These are phyloP conservation scores for Aplysia californica DNA, from an alignment of 1,140 invertebrate species.

Conservation along the genomic window DNA sequence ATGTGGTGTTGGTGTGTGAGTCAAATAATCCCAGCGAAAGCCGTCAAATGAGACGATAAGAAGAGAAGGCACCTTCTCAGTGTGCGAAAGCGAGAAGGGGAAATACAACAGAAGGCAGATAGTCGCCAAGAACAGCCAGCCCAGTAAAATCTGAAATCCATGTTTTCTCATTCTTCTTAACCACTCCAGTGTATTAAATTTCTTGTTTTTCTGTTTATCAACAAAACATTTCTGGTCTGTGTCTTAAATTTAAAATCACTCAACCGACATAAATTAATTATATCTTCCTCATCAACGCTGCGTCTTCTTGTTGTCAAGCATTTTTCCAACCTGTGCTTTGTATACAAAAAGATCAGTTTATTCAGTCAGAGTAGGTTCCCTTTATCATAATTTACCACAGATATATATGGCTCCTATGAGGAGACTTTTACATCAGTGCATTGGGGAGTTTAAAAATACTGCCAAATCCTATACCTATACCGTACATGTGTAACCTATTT, in stretches of 20 bases:
- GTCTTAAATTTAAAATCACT: not conserved
- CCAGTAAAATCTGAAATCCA: not conserved
- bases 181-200: not conserved
- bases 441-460: no score
- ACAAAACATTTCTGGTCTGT: not conserved
- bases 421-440: no score
- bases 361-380: no score
- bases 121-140: not conserved
- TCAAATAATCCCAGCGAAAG: conserved; percentile 67
- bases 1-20: conserved; percentile 49
- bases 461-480: no score
- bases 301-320: no score
- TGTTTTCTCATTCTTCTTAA: not conserved
- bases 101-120: not conserved
- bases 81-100: not conserved
- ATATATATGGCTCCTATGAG: no score
- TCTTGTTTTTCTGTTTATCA: not conserved
- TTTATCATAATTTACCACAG: no score
- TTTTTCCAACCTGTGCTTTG: not conserved
- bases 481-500: no score
- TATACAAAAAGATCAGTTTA: not conserved
- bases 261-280: no score
- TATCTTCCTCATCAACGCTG: no score
- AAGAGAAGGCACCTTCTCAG: no score
- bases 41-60: conserved; percentile 68